A percentile compares a stretch with the other conserved stretches of the same genome.
phyloP scores from a whole-genome alignment of 2,797 vertebrate species.

The Rhodeus uyekii region DNA sequence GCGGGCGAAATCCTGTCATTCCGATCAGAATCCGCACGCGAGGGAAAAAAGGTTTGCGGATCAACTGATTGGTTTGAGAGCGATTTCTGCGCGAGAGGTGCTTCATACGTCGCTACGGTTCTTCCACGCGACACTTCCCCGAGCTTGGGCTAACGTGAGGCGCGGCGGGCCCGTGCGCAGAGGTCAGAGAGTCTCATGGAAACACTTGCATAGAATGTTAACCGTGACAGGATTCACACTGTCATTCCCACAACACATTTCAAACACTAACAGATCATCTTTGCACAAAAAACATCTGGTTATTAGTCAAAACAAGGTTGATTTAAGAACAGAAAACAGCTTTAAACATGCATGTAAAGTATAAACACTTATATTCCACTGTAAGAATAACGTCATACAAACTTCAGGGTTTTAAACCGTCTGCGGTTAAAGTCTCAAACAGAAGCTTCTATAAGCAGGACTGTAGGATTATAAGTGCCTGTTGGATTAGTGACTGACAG shows the following conservation, averaged over 20 bases:
- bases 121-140: not conserved
- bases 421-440: not conserved
- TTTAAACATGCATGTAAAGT: conserved; percentile 10
- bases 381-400: not conserved
- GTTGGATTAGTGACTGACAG: not conserved
- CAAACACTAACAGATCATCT: conserved; percentile 14
- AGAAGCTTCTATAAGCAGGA: too few relatives aligned
- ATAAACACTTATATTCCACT: conserved; percentile 1
- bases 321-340: not conserved
- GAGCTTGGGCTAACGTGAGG: not conserved
- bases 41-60: not conserved
- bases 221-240: not conserved
- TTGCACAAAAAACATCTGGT: conserved; percentile 22
- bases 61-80: not conserved
- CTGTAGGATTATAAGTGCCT: not conserved
- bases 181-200: conserved; percentile 66
- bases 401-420: not conserved
- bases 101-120: not conserved
- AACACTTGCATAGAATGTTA: conserved; percentile 83
- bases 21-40: not conserved
- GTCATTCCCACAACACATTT: conserved; percentile 9
- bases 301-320: not conserved
- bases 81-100: conserved; percentile 37
- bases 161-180: conserved; percentile 46
- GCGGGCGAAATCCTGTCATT: not conserved